Evolutionary conservation across 2,888 invertebrate genomes (phyloP).

Genomic region (Zeuzera pyrina): DNA sequence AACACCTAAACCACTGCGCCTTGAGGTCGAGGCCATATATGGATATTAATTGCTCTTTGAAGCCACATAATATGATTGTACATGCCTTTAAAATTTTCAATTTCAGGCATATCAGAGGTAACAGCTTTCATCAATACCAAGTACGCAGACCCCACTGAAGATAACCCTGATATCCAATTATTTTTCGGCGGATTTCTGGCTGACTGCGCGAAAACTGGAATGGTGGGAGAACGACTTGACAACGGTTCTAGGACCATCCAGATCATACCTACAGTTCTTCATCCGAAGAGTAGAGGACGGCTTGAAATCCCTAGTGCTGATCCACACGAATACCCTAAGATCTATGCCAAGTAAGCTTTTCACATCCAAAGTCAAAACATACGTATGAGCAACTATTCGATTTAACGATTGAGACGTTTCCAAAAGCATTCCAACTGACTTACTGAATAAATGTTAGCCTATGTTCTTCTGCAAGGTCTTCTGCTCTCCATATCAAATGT

Average conservation of each 20-base stretch:
- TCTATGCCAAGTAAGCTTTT: constrained; percentile 82
- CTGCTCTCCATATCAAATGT: too few relatives aligned
- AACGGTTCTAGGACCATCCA: constrained; percentile 78
- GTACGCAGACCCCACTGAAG: constrained; percentile 80
- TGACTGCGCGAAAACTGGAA: constrained; percentile 88
- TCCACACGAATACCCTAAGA: constrained; percentile 86
- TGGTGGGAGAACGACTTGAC: constrained; percentile 84
- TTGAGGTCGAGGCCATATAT: too few relatives aligned
- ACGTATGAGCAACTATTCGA: too few relatives aligned
- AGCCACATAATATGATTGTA: too few relatives aligned
- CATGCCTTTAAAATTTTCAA: neutral
- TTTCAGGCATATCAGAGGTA: constrained; percentile 83
- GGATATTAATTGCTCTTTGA: too few relatives aligned
- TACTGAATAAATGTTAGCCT: too few relatives aligned
- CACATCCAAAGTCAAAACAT: too few relatives aligned
- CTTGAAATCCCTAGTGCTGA: constrained; percentile 82
- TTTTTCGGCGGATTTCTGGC: constrained; percentile 92
- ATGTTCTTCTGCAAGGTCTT: too few relatives aligned
- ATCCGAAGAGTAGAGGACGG: constrained; percentile 89
- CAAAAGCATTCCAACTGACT: too few relatives aligned
- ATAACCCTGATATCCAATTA: constrained; percentile 88
- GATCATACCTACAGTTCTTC: constrained; percentile 86
- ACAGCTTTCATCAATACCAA: constrained; percentile 88
- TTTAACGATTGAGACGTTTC: too few relatives aligned
- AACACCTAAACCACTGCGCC: too few relatives aligned